phyloP scores from a whole-genome alignment of 2,888 invertebrate species.

The Xylota sylvarum region DNA sequence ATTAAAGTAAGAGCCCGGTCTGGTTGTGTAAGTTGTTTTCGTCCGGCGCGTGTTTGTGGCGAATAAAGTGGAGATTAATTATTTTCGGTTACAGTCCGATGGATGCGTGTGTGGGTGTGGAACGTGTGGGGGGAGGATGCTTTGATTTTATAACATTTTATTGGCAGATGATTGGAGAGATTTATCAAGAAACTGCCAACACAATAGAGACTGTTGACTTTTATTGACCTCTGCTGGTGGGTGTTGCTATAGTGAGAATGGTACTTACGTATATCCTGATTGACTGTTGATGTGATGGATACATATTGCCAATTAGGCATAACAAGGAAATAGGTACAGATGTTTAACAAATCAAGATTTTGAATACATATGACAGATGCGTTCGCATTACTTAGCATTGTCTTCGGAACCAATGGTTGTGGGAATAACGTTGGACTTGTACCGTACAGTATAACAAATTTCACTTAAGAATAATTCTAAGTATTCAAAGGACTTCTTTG shows the following conservation, averaged over 20 bases:
- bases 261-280: neutral
- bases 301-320: neutral
- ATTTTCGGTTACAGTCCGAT: constrained; percentile 36
- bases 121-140: constrained; percentile 3
- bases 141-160: constrained; percentile 46
- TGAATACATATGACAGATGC: too few relatives aligned
- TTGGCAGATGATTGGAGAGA: constrained; percentile 16
- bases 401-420: too few relatives aligned
- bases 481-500: too few relatives aligned
- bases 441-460: too few relatives aligned
- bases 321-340: neutral
- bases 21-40: constrained; percentile 47
- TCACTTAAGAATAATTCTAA: too few relatives aligned
- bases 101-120: neutral
- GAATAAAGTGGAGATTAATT: constrained; percentile 60
- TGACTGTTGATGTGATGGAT: neutral
- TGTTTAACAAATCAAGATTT: neutral
- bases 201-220: neutral
- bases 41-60: constrained; percentile 34
- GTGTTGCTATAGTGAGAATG: constrained; percentile 1
- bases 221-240: neutral
- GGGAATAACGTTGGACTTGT: too few relatives aligned
- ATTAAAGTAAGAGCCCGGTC: constrained; percentile 55
- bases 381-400: too few relatives aligned
- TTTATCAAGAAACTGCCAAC: neutral